Evolutionary conservation across 2,113 vertebrate species (phyloP).

Genomic region (Odobenus rosmarus): DNA sequence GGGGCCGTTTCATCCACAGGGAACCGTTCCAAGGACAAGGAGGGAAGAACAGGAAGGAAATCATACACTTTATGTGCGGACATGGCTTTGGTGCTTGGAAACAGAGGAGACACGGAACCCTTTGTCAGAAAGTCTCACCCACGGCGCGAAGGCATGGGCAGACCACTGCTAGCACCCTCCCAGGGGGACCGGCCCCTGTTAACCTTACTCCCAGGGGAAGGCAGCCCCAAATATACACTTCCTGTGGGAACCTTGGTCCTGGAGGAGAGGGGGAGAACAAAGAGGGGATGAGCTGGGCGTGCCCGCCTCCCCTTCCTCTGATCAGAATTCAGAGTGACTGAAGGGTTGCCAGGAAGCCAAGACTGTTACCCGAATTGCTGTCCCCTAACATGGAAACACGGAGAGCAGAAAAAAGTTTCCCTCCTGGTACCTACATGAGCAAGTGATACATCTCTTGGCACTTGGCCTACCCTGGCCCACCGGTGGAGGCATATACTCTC

Average conservation of each 20-base stretch:
- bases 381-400: neutral
- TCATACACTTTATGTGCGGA: accelerated
- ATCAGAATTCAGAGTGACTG: neutral
- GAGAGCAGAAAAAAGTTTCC: neutral
- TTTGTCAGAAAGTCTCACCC: neutral
- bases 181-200: neutral
- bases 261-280: neutral
- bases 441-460: no score
- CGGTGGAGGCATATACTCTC: accelerated
- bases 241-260: neutral
- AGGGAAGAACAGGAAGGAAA: neutral
- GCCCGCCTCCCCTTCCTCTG: neutral
- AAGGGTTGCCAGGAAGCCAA: neutral
- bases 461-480: neutral
- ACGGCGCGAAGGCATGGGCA: accelerated
- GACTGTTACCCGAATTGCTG: neutral
- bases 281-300: neutral
- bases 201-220: neutral
- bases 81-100: neutral
- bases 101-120: neutral
- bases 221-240: neutral
- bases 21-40: neutral
- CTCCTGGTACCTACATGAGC: accelerated
- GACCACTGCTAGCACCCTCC: neutral
- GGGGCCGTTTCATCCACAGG: neutral